Evolutionary conservation across 2,797 vertebrate genomes (phyloP).

Genomic region (Loriculus beryllinus): DNA sequence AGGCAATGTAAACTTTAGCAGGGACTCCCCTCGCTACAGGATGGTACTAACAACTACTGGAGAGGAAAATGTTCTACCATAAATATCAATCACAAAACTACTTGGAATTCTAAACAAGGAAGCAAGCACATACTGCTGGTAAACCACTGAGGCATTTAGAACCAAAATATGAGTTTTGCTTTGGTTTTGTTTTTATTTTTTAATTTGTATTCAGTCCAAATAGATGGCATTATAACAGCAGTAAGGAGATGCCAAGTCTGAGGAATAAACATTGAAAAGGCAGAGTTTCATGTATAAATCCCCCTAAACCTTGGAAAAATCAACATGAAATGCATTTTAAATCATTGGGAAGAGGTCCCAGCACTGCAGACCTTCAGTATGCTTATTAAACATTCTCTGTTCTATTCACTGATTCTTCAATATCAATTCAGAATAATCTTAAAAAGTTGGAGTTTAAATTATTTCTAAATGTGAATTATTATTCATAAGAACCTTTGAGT

Average conservation of each 20-base stretch:
- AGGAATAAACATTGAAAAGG: background rate
- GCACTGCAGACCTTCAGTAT: background rate
- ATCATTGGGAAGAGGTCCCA: background rate
- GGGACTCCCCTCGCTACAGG: background rate
- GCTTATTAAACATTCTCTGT: slow-evolving; percentile 10
- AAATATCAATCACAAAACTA: background rate
- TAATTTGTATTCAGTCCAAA: background rate
- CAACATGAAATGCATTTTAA: slow-evolving; percentile 28
- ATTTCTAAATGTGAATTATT: background rate
- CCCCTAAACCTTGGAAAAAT: slow-evolving; percentile 40
- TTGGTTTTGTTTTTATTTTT: background rate
- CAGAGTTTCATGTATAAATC: background rate
- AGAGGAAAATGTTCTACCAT: background rate
- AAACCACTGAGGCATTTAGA: background rate
- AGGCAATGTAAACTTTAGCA: background rate
- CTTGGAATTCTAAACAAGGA: background rate
- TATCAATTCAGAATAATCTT: background rate
- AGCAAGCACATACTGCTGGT: background rate
- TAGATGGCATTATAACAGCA: background rate
- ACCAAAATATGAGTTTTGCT: background rate
- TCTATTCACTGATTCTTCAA: background rate
- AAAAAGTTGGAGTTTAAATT: background rate
- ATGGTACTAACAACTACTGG: background rate
- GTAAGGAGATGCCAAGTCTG: background rate
- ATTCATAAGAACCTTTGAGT: background rate